Percentiles rank a stretch among this genome's conserved stretches.
Evolutionary conservation across 2,113 vertebrate genomes (phyloP).

Genomic region (Typhlomys cinereus): DNA sequence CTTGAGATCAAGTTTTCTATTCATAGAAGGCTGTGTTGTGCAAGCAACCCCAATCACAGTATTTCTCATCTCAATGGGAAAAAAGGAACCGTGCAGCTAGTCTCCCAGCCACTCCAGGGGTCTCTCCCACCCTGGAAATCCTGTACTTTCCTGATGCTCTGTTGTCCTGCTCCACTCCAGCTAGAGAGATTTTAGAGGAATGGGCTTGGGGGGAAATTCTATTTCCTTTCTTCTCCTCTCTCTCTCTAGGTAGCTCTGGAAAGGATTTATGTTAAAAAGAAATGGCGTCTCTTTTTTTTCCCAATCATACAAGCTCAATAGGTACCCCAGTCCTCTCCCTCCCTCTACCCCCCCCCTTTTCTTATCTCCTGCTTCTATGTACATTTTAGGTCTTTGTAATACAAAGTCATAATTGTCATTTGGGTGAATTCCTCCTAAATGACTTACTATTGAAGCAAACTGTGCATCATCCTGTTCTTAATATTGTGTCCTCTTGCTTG

Average conservation of each 20-base stretch:
- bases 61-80: background rate
- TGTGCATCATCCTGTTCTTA: background rate
- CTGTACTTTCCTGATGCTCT: background rate
- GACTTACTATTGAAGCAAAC: background rate
- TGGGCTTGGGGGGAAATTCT: background rate
- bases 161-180: background rate
- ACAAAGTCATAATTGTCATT: background rate
- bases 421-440: background rate
- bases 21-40: background rate
- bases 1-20: constrained; percentile 23
- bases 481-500: background rate
- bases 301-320: too few relatives aligned
- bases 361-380: background rate
- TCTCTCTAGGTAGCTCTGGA: too few relatives aligned
- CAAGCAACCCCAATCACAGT: background rate
- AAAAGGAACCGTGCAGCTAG: background rate
- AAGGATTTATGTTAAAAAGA: too few relatives aligned
- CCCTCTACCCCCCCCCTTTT: too few relatives aligned
- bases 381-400: background rate
- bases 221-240: background rate
- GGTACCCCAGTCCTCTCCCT: too few relatives aligned
- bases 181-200: background rate
- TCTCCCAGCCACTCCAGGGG: background rate
- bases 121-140: too few relatives aligned
- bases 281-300: too few relatives aligned